Base-by-base conservation (phyloP, 2,113 vertebrate genomes). In the Myotis brandtii region DNA sequence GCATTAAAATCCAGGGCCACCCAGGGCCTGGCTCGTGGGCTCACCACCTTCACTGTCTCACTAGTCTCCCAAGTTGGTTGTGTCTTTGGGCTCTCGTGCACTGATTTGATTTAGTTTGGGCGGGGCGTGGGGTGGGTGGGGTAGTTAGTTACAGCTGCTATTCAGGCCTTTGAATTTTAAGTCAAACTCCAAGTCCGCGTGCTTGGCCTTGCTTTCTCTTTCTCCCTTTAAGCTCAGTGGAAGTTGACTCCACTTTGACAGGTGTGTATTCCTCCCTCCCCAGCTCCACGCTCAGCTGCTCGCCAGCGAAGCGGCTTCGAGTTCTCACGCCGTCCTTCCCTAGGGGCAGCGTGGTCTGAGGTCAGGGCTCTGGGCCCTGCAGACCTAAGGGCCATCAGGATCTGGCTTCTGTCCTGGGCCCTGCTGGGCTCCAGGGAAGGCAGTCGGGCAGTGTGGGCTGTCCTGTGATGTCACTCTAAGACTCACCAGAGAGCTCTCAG, bases 51-150 rank as follows among this genome's bases (percentile, higher is more conserved):
- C 4, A 2, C 21, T 5, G 1, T 27, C 27, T 72, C 16, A 0
- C 40, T 10, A 0, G 6, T 6, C 11, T 43, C 50, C 25, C 43
- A 25, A 4, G 0, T 2, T 7, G 0, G 25, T 4, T 1, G 12
- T 10, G 54, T 56, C 56, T 81, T 21, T 48, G 0, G 1, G 52
- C 40, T 72, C 23, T 8, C 4, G 9, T 0, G 9, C 25, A 3
- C 0, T 0, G 17, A 16, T 1, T 32, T 17, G 2, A 4, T 70
- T 76, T 3, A 27, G 59, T 27, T 62, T 59, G 56, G 56, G 54
- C 20, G 54, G 2, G 54, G 18, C n/a, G 23, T 11, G 25, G 23
- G 56, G 9, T 0, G 56, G 21, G 56, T 3, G 56, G 4, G 1
- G 72, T 40, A 13, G 14, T 12, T 27, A 30, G n/a, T 69, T 21